Evolutionary conservation across 2,113 vertebrate genomes (phyloP), one percentile per base, ranked within the genome.

Genomic region (Colinus virginianus): DNA sequence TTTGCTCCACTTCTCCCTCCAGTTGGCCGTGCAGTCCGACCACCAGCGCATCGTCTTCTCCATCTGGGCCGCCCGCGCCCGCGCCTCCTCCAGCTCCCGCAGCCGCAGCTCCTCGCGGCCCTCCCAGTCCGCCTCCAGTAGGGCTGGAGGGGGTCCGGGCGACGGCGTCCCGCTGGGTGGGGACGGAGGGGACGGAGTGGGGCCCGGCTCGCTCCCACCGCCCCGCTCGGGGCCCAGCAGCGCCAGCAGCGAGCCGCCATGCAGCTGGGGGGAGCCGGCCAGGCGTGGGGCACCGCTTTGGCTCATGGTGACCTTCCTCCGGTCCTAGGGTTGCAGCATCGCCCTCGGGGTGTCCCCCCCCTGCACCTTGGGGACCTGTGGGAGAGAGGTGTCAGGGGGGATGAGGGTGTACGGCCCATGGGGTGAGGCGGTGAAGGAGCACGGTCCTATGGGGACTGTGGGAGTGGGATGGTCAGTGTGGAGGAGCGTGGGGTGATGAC

Each of bases 31-130:
- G 97, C 99, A 99, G 97, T 99, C 99, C 0, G 99, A 99, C 99
- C 99, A 99, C 99, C 99, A 99, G 30, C 99, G 98, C 99, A 99
- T 99, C 15, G 99, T 99, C 97, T 99, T 99, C 97, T 99, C 99
- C 99, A 99, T 99, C 97, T 99, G 99, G 1, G 99, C 98, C 0
- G 99, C 99, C 19, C 99, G 97, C 0, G 99, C 99, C 13, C 99
- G 97, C 2, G 99, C 99, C 96, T 99, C 99, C 97, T 99, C 99
- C 95, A 99, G 97, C 96, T 99, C 99, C 30, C 99, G 97, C 83
- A 99, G 97, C 32, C 98, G 98, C 94, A 99, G 98, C 97, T 99
- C 99, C 96, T 99, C 99, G 7, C 99, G 98, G 92, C 98, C 98
- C 97, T 99, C 99, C 99, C 99, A 99, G 97, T 99, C 99, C 2